Base-by-base conservation (phyloP, 1,140 invertebrate species). In the Lasaia peninsularis region DNA sequence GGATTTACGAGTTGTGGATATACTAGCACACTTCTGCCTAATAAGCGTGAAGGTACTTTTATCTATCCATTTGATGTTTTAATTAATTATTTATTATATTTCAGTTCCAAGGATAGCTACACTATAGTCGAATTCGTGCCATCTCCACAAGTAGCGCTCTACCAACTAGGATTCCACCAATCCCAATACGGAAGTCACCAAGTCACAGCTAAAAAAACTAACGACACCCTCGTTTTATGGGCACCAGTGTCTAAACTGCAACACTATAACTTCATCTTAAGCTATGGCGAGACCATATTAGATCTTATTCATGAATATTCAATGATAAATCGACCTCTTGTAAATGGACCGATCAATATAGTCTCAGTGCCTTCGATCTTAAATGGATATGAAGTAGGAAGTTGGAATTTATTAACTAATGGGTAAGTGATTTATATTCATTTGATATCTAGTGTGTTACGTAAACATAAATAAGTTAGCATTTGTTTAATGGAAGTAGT, bases 361-460 rank as follows among this genome's bases (percentile, higher is more conserved):
- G 72, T 85, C 0, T 68, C 80, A 1, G 72, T 85, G 2, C 85
- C 85, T 12, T 61, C 56, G 16, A 67, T 71, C 12, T 34, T 83
- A 18, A 67, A 78, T 67, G 75, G 78, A 18, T 87, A 83, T 62
- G 84, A 87, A 56, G 71, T 79, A 52, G 73, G 66, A 6, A 85
- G 81, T 59, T 87, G 81, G 81, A 83, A 80, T 70, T 66, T 83
- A 21, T 60, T 85, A n/a, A 87, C 84, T 5, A 82, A 76, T 63
- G 71, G 78, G 83, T 86, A 60, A 77, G 76, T 62, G 20, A 18
- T 48, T 18, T 10, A 44, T 53, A 49, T 35, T 21, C 11, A 1
- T 9, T 20, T 18, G 18, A 18, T 18, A 49, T 21, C 18, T 20
- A 20, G 21, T 21, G 20, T 10, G 11, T 18, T 48, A 10, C n/a